These are phyloP conservation scores for Folsomia candida DNA, from an alignment of 2,888 invertebrate species.

Conservation along the genomic window DNA sequence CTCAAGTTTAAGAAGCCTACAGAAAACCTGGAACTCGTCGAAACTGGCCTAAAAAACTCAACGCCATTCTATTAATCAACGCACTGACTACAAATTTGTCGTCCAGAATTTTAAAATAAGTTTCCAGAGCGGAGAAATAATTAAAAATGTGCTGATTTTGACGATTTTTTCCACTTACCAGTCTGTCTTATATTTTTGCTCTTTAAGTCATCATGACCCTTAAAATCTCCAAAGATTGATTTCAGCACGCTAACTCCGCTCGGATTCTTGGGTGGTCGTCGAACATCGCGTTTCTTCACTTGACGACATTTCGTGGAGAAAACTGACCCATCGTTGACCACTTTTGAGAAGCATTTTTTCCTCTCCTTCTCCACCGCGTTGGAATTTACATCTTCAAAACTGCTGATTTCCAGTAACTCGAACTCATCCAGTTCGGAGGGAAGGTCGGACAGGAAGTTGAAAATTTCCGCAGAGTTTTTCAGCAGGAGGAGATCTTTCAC, in stretches of 20 bases:
- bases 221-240: conserved; percentile 72
- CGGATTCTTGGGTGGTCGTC: conserved; percentile 92
- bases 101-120: no score
- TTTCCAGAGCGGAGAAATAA: no score
- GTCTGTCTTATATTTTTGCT: conserved; percentile 98
- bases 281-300: conserved; percentile 60
- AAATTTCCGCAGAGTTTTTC: conserved; percentile 96
- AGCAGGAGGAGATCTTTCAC: conserved; percentile 77
- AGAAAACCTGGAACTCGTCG: no score
- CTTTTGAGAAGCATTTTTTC: conserved; percentile 28
- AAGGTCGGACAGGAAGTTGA: conserved; percentile 93
- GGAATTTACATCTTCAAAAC: conserved; percentile 39
- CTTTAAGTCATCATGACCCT: conserved; percentile 76
- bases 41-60: no score
- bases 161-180: conserved; percentile 53
- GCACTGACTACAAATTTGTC: no score
- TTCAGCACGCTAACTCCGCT: conserved; percentile 64
- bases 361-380: conserved; percentile 42
- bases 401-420: conserved; percentile 57
- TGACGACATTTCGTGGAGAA: conserved; percentile 35
- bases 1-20: no score
- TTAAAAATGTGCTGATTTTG: no score
- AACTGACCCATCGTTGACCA: conserved; percentile 36
- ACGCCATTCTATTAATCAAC: no score
- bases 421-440: conserved; percentile 92